Percentiles rank a stretch among this genome's conserved stretches.
These are phyloP conservation scores for Cosmorhoe ocellata DNA, from an alignment of 2,888 invertebrate genomes.

Conservation along the genomic window DNA sequence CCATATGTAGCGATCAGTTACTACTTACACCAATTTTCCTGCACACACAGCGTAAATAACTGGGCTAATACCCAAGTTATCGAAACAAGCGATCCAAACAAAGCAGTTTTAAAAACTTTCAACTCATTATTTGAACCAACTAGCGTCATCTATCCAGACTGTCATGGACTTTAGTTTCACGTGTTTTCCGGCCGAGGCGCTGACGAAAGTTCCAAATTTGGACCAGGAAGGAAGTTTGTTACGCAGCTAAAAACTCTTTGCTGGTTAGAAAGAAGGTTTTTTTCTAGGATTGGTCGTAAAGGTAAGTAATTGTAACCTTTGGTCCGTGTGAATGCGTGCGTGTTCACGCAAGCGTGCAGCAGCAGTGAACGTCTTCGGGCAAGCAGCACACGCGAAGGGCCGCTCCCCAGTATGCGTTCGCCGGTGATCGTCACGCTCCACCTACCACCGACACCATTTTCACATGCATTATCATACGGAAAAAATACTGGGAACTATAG, in stretches of 20 bases:
- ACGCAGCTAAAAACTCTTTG: too few species aligned
- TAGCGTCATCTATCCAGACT: constrained; percentile 25
- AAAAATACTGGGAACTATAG: constrained; percentile 15
- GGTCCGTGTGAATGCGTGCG: constrained; percentile 77
- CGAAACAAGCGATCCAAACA: constrained; percentile 9
- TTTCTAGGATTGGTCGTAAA: not conserved
- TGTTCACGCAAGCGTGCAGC: constrained; percentile 77
- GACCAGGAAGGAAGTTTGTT: too few species aligned
- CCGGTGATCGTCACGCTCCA: constrained; percentile 80
- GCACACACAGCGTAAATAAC: not conserved
- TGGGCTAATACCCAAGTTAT: not conserved
- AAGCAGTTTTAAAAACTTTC: constrained; percentile 22
- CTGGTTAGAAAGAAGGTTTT: not conserved
- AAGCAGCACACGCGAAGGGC: constrained; percentile 74
- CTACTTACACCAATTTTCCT: not conserved
- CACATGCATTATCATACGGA: constrained; percentile 42
- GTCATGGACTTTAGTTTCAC: constrained; percentile 6
- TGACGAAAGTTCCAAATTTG: not conserved
- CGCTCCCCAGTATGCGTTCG: constrained; percentile 78
- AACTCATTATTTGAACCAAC: constrained; percentile 9
- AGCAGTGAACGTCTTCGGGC: constrained; percentile 79
- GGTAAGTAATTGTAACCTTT: constrained; percentile 52
- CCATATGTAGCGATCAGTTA: too few species aligned
- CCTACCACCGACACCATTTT: constrained; percentile 55
- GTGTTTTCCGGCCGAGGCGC: constrained; percentile 22